Percentiles rank a stretch among this genome's conserved stretches.
phyloP scores from a whole-genome alignment of 2,113 vertebrate genomes.

The Cynocephalus volans region DNA sequence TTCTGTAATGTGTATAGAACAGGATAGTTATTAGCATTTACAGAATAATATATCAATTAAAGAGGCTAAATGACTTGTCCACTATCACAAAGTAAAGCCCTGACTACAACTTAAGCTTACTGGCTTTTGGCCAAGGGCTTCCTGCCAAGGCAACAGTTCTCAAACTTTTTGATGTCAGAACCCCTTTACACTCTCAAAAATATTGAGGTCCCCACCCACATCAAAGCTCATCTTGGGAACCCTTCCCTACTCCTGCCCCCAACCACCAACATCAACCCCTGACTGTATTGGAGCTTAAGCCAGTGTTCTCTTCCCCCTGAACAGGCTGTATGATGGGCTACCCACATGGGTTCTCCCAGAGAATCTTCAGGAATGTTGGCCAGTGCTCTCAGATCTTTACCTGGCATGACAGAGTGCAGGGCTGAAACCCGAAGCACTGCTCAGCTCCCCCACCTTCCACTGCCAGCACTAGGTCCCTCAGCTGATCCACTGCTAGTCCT shows the following conservation, averaged over 20 bases:
- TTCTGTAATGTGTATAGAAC: constrained; percentile 23
- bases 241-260: not conserved
- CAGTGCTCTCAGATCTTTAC: not conserved
- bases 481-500: not conserved
- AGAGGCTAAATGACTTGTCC: constrained; percentile 60
- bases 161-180: not conserved
- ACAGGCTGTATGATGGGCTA: not conserved
- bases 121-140: not conserved
- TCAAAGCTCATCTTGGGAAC: not conserved
- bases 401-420: not conserved
- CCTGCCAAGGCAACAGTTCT: not conserved
- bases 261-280: not conserved
- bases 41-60: constrained; percentile 34
- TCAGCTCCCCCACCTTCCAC: not conserved
- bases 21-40: constrained; percentile 13
- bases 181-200: not conserved
- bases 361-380: not conserved
- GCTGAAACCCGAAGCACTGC: not conserved
- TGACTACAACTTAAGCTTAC: not conserved
- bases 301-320: too few relatives aligned
- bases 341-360: not conserved
- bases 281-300: not conserved
- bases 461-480: not conserved
- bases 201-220: not conserved
- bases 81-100: not conserved